These are phyloP conservation scores for Hystrix brachyura DNA, from an alignment of 2,113 vertebrate genomes.

Conservation along the genomic window DNA sequence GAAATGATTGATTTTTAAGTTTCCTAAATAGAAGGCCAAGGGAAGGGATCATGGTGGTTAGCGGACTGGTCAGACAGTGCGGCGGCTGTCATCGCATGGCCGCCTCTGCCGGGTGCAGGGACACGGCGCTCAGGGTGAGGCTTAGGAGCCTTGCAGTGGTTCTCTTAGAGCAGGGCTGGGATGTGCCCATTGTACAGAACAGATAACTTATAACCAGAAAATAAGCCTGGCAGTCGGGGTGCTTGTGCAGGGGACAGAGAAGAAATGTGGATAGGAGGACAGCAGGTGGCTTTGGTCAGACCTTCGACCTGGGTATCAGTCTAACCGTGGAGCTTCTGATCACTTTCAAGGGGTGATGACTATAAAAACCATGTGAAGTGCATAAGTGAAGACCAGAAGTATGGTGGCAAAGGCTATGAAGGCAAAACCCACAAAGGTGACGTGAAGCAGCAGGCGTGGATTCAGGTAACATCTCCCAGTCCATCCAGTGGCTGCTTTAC, in stretches of 20 bases:
- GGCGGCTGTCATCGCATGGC: accelerated
- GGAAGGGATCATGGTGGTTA: accelerated
- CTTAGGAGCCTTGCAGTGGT: too few species aligned
- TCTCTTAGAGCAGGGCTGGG: neutral
- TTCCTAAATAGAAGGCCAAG: neutral
- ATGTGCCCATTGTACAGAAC: accelerated
- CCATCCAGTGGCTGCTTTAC: neutral
- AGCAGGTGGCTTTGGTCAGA: accelerated
- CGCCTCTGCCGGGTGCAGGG: accelerated
- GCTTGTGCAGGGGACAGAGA: neutral
- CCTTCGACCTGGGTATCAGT: neutral
- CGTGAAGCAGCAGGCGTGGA: conserved; percentile 96
- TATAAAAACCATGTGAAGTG: conserved; percentile 95
- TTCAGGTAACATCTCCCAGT: conserved; percentile 89
- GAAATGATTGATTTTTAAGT: neutral
- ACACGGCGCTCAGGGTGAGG: accelerated
- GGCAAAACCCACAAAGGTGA: conserved; percentile 95
- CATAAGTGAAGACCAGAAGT: conserved; percentile 96
- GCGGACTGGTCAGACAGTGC: accelerated
- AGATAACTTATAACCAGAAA: neutral
- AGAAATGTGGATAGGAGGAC: accelerated
- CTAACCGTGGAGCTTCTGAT: conserved; percentile 26
- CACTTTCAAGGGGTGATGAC: conserved; percentile 91
- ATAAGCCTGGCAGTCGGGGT: accelerated
- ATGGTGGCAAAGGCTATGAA: conserved; percentile 95